phyloP scores from a whole-genome alignment of 2,888 invertebrate genomes.

The Tinea pellionella region DNA sequence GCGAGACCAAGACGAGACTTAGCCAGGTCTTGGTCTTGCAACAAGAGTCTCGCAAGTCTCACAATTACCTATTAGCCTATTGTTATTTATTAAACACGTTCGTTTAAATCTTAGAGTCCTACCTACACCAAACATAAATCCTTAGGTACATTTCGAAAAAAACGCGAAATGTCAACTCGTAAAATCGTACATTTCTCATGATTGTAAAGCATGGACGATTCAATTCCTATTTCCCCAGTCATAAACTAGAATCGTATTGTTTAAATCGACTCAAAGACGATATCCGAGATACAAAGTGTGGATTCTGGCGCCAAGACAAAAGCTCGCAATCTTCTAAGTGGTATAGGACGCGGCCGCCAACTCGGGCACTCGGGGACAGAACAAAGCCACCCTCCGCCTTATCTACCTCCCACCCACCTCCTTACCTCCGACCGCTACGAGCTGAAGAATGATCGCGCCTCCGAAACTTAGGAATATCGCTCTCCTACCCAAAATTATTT shows the following conservation, averaged over 20 bases:
- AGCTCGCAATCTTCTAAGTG: conserved; percentile 63
- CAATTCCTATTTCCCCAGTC: background rate
- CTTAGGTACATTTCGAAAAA: background rate
- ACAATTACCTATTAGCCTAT: no score
- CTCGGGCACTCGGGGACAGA: conserved; percentile 1
- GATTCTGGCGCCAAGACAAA: conserved; percentile 40
- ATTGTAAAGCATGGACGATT: background rate
- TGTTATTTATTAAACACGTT: no score
- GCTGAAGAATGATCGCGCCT: conserved; percentile 17
- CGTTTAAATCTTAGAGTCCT: no score
- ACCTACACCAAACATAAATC: background rate
- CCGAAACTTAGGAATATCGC: conserved; percentile 37
- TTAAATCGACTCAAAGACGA: conserved; percentile 29
- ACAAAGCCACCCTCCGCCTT: background rate
- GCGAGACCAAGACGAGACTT: no score
- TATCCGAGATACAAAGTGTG: conserved; percentile 39
- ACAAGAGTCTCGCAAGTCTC: no score
- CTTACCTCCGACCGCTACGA: conserved; percentile 18
- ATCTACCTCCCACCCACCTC: conserved; percentile 20
- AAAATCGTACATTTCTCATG: background rate
- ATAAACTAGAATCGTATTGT: background rate
- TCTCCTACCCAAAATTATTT: conserved; percentile 27
- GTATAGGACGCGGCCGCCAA: conserved; percentile 38
- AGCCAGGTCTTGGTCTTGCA: no score
- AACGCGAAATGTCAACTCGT: no score